A percentile compares a stretch with the other conserved stretches of the same genome.
Evolutionary conservation across 2,113 vertebrate species (phyloP).

Genomic region (Oreochromis spilurus): DNA sequence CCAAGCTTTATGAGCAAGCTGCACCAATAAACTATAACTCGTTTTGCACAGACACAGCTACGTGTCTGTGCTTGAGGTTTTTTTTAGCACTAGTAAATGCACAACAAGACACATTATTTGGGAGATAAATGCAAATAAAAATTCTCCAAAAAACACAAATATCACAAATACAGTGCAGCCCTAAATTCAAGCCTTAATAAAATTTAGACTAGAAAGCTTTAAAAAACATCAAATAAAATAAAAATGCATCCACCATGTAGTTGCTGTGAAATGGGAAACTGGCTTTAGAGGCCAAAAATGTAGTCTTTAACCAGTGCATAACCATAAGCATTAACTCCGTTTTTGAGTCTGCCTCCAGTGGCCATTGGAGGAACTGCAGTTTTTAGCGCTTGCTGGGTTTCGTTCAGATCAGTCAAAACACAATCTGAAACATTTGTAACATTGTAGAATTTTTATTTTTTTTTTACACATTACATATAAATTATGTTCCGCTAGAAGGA

Average conservation of each 20-base stretch:
- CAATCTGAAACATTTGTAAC: background rate
- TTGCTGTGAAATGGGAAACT: background rate
- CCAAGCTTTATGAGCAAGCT: background rate
- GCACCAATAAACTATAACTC: background rate
- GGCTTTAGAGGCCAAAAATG: background rate
- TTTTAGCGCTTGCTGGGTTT: background rate
- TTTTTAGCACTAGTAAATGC: background rate
- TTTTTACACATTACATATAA: background rate
- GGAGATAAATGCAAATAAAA: background rate
- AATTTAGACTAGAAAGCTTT: background rate
- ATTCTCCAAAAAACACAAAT: background rate
- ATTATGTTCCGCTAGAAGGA: background rate
- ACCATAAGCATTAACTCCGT: accelerated
- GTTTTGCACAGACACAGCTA: background rate
- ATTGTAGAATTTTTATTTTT: background rate
- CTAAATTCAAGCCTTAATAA: accelerated
- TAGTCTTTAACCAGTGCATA: accelerated
- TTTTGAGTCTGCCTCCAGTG: background rate
- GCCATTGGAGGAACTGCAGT: background rate
- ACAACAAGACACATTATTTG: background rate
- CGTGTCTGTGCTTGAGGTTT: background rate
- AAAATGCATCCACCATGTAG: background rate
- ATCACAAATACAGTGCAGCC: background rate
- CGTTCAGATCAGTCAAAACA: accelerated
- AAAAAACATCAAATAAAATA: background rate